Evolutionary conservation across 2,888 invertebrate genomes (phyloP).

Genomic region (Andrena marginata): DNA sequence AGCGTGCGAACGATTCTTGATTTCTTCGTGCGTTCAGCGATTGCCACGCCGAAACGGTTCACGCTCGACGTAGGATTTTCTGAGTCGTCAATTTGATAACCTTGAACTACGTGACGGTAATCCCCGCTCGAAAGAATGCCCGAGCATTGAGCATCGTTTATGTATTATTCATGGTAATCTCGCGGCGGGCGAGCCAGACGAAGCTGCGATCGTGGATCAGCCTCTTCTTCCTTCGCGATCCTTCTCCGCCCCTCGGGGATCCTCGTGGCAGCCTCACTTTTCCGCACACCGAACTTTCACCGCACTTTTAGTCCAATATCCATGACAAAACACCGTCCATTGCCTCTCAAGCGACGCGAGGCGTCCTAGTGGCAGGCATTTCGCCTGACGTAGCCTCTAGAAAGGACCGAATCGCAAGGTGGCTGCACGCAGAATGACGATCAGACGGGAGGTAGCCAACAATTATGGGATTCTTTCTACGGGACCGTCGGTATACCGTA

Average conservation of each 20-base stretch:
- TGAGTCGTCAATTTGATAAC: slow-evolving; percentile 25
- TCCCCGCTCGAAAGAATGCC: not conserved
- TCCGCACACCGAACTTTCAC: slow-evolving; percentile 37
- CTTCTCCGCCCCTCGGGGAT: not conserved
- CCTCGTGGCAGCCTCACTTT: slow-evolving; percentile 23
- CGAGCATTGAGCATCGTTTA: slow-evolving; percentile 2
- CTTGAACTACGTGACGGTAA: slow-evolving; percentile 49
- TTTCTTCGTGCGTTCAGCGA: not conserved
- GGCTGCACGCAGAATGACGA: slow-evolving; percentile 62
- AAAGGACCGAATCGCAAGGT: slow-evolving; percentile 58
- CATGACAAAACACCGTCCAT: not conserved
- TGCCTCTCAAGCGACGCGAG: not conserved
- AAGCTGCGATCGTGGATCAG: not conserved
- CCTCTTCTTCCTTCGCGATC: not conserved
- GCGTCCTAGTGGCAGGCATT: not conserved
- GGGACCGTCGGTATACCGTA: slow-evolving; percentile 57
- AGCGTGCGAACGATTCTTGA: not conserved
- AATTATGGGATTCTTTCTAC: slow-evolving; percentile 63
- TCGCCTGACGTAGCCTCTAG: slow-evolving; percentile 17
- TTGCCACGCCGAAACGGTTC: not conserved
- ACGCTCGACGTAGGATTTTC: slow-evolving; percentile 11
- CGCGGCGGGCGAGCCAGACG: not conserved
- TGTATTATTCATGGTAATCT: slow-evolving; percentile 19
- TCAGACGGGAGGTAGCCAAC: slow-evolving; percentile 44
- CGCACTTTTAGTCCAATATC: not conserved